phyloP scores from a whole-genome alignment of 2,113 vertebrate species.

The Lutjanus erythropterus region DNA sequence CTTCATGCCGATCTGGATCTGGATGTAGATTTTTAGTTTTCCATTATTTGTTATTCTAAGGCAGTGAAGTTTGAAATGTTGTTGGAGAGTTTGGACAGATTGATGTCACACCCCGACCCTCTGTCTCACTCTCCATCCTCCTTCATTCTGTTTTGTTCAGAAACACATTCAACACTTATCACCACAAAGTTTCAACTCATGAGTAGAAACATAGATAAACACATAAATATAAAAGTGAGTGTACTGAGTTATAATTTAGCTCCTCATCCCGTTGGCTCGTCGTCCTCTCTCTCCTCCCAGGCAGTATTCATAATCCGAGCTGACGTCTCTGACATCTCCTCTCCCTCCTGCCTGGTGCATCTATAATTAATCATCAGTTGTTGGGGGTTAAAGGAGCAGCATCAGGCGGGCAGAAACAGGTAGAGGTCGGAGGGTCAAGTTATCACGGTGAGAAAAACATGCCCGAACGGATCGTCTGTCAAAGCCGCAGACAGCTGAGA shows the following conservation, averaged over 20 bases:
- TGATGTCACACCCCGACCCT: not conserved
- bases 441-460: constrained; percentile 55
- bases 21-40: too few relatives aligned
- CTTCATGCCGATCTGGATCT: too few relatives aligned
- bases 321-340: constrained; percentile 43
- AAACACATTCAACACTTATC: not conserved
- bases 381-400: constrained; percentile 28
- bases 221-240: not conserved
- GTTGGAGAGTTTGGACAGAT: not conserved
- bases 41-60: too few relatives aligned
- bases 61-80: too few relatives aligned
- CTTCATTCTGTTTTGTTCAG: not conserved
- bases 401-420: constrained; percentile 39
- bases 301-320: not conserved
- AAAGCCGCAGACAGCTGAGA: constrained; percentile 24
- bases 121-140: not conserved
- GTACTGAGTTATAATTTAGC: not conserved
- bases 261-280: not conserved
- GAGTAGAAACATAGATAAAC: not conserved
- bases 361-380: constrained; percentile 48
- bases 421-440: constrained; percentile 33
- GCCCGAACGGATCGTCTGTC: constrained; percentile 5
- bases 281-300: constrained; percentile 6
- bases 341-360: constrained; percentile 33
- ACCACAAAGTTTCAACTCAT: not conserved